Percentiles rank a stretch among this genome's conserved stretches.
These are phyloP conservation scores for Sympetrum striolatum DNA, from an alignment of 2,888 invertebrate species.

Conservation along the genomic window DNA sequence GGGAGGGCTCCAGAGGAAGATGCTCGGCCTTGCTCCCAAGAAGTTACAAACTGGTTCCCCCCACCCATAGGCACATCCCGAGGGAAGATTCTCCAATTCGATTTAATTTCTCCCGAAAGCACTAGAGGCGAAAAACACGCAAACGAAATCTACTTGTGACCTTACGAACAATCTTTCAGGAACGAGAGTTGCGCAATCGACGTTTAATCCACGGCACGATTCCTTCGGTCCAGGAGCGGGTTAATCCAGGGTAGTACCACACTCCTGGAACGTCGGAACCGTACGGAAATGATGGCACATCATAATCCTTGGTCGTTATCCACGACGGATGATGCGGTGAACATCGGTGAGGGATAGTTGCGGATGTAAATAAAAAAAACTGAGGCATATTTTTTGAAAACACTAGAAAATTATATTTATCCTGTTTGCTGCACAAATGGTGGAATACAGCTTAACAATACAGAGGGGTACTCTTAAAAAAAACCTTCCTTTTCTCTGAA, in stretches of 20 bases:
- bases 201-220: too few species aligned
- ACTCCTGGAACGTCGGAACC: not conserved
- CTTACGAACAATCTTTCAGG: too few species aligned
- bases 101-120: not conserved
- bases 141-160: too few species aligned
- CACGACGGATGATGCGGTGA: not conserved
- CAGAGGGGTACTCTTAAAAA: slow-evolving; percentile 28
- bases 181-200: too few species aligned
- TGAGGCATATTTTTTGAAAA: not conserved
- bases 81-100: not conserved
- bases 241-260: not conserved
- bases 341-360: not conserved
- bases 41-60: slow-evolving; percentile 19
- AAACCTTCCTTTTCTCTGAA: slow-evolving; percentile 1
- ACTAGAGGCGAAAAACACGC: too few species aligned
- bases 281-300: not conserved
- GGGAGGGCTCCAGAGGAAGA: too few species aligned
- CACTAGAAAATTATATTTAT: slow-evolving; percentile 43
- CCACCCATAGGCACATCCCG: not conserved
- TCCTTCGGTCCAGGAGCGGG: not conserved
- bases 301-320: not conserved
- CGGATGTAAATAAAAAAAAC: not conserved
- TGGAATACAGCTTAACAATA: slow-evolving; percentile 37
- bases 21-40: slow-evolving; percentile 27
- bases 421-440: slow-evolving; percentile 28